Conservation (phyloP, 23 tunicate species). For the Pegea sp. region DNA sequence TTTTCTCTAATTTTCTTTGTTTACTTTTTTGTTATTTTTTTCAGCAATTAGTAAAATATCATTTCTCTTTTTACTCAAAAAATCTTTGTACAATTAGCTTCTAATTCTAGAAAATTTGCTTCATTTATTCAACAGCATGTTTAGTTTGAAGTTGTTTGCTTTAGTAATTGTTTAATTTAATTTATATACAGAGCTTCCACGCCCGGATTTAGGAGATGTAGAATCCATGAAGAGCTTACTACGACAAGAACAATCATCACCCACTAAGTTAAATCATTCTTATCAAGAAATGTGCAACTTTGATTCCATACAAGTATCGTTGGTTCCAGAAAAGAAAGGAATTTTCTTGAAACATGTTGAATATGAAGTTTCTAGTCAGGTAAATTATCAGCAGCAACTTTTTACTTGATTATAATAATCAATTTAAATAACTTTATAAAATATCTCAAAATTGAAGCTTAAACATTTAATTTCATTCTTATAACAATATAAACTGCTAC, state of each 20-base stretch:
- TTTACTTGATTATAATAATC: not conserved
- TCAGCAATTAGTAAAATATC: too few relatives aligned
- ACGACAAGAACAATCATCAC: conserved; percentile 25
- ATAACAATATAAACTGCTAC: too few relatives aligned
- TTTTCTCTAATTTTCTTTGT: not conserved
- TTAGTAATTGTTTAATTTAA: too few relatives aligned
- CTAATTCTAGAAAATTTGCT: too few relatives aligned
- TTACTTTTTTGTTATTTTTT: too few relatives aligned
- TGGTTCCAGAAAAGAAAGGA: conserved; percentile 82
- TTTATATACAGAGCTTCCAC: conserved; percentile 52
- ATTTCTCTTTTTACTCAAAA: too few relatives aligned
- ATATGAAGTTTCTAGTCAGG: conserved; percentile 67
- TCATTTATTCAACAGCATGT: too few relatives aligned
- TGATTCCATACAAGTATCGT: conserved; percentile 35
- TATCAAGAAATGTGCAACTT: conserved; percentile 19
- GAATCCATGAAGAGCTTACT: conserved; percentile 7
- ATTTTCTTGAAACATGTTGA: conserved; percentile 82
- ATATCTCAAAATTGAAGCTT: too few relatives aligned
- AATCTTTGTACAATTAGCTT: too few relatives aligned
- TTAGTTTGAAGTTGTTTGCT: too few relatives aligned
- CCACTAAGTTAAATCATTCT: conserved; percentile 21
- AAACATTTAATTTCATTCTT: too few relatives aligned
- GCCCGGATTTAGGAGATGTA: conserved; percentile 42
- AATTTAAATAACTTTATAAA: too few relatives aligned
- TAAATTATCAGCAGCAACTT: conserved; percentile 6